Base-by-base conservation (phyloP, 1,140 invertebrate species). In the Chironomus tepperi region DNA sequence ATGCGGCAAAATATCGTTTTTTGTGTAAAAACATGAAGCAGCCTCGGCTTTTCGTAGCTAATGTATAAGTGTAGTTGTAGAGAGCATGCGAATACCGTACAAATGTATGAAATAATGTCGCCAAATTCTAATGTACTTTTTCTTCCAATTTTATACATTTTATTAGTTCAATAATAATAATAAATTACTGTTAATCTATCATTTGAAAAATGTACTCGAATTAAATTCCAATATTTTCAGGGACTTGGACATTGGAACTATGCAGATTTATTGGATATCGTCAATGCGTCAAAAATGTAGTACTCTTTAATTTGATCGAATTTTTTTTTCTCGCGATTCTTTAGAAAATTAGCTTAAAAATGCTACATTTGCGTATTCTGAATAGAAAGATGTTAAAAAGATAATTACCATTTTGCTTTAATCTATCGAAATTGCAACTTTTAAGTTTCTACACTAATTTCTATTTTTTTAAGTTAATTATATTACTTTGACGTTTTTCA, bases 1-100 rank as follows among this genome's bases (percentile, higher is more conserved):
- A 70, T 70, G 65, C 65, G 65, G 65, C 65, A 70, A 70, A 67
- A 70, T 70, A 70, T 70, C 65, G 65, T 9, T 15, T 70, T 57
- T 70, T 70, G 65, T 70, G 65, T 70, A 70, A 57, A 57, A 57
- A 57, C 47, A 34, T 34, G 24, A 34, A 34, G 47, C 12, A 57
- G 47, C 47, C 47, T 57, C 47, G 47, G 47, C 47, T 57, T 12
- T n/a, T 57, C 47, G 47, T n/a, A 57, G 47, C 47, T 57, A 12
- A n/a, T n/a, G 47, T 57, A n/a, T 57, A 57, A n/a, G 12, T 57
- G 47, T 57, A 57, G 47, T 57, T 57, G 47, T 57, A 57, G n/a
- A 57, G 47, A 57, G 47, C 47, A 57, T 57, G 47, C 47, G 47
- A 57, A 57, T 34, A 57, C 12, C 12, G 47, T 57, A 57, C 12